A percentile compares a stretch with the other conserved stretches of the same genome.
Conservation (phyloP, 64 coral and sea anemone genomes). For the Stylophora pistillata region DNA sequence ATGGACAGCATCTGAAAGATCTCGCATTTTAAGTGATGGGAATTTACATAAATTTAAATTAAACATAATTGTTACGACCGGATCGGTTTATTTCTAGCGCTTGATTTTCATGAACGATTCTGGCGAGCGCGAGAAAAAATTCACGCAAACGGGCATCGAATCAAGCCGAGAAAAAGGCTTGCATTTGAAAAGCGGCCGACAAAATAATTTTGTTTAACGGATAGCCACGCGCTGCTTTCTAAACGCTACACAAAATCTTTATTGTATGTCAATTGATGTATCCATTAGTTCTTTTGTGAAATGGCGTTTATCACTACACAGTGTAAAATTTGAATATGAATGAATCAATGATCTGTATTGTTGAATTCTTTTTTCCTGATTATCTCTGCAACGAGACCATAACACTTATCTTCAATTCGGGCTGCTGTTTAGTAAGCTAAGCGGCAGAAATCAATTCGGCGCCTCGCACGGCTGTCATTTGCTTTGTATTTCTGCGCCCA, state of each 20-base stretch:
- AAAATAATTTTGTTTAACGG: slow-evolving; percentile 55
- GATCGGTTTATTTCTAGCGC: slow-evolving; percentile 70
- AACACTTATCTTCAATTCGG: slow-evolving; percentile 21
- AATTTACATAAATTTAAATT: slow-evolving; percentile 96
- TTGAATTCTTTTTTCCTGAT: slow-evolving; percentile 90
- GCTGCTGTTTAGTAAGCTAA: slow-evolving; percentile 15
- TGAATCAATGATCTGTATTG: slow-evolving; percentile 82
- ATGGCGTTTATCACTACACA: slow-evolving; percentile 78
- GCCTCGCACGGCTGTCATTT: background rate
- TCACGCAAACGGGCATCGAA: background rate
- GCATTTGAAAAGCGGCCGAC: background rate
- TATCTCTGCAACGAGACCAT: slow-evolving; percentile 60
- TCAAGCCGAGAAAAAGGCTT: background rate
- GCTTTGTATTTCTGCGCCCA: slow-evolving; percentile 3
- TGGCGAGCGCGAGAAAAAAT: slow-evolving; percentile 5
- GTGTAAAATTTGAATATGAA: slow-evolving; percentile 96
- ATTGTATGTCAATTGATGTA: slow-evolving; percentile 91
- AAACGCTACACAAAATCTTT: slow-evolving; percentile 91
- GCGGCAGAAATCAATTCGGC: slow-evolving; percentile 27
- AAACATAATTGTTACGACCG: slow-evolving; percentile 80
- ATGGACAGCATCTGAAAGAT: slow-evolving; percentile 70
- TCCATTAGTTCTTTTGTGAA: slow-evolving; percentile 82
- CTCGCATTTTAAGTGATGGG: slow-evolving; percentile 73
- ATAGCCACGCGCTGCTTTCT: slow-evolving; percentile 35
- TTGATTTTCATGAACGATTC: slow-evolving; percentile 55